A percentile compares a stretch with the other conserved stretches of the same genome.
phyloP scores from a whole-genome alignment of 2,797 vertebrate species.

The Molothrus aeneus region DNA sequence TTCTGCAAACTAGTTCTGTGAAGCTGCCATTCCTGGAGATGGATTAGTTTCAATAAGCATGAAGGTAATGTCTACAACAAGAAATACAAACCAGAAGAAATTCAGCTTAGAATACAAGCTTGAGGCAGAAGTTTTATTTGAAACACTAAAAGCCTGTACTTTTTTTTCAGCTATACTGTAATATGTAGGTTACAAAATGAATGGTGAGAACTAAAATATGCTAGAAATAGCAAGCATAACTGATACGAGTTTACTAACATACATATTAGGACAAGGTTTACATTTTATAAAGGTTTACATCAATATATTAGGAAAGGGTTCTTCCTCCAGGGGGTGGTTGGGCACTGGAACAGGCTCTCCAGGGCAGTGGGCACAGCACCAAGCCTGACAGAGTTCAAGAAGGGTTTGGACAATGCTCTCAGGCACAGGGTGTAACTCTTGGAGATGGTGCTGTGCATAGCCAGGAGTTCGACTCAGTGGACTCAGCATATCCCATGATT shows the following conservation, averaged over 20 bases:
- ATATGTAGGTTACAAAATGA: neutral
- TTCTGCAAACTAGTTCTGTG: constrained; percentile 87
- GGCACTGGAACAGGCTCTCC: neutral
- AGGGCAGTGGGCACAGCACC: neutral
- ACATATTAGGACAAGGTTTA: neutral
- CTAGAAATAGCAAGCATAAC: neutral
- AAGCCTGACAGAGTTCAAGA: neutral
- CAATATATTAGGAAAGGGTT: neutral
- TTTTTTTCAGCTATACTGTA: neutral
- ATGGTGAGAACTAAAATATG: neutral
- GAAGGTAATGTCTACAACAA: constrained; percentile 83
- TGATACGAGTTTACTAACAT: neutral
- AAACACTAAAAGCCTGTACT: neutral
- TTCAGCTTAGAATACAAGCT: neutral
- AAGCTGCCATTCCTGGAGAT: constrained; percentile 94
- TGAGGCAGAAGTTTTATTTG: neutral
- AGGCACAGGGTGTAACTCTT: neutral
- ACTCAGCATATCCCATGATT: neutral
- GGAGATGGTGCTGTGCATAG: neutral
- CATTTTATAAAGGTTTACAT: neutral
- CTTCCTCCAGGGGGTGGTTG: neutral
- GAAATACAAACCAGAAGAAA: neutral
- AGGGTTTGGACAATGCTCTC: neutral
- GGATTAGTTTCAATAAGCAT: constrained; percentile 84
- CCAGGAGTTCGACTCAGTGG: neutral